Evolutionary conservation across 2,113 vertebrate species (phyloP), one percentile per base, ranked within the genome.

Genomic region (Tyrannus savana): DNA sequence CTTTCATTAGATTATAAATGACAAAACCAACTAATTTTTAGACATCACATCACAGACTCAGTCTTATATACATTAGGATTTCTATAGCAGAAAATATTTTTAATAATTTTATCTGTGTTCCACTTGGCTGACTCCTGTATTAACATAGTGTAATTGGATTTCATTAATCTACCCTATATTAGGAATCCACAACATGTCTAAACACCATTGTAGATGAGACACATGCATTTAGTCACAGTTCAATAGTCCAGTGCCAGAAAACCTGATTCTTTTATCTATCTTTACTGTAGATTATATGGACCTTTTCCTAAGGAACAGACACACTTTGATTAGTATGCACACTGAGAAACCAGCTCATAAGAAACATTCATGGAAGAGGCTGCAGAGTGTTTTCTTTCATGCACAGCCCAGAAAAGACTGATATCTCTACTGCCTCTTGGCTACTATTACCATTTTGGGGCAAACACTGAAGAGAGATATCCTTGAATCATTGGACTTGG

Each of bases 1-100:
- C 27, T 90, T 97, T 93, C 60, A 77, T 80, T 81, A 86, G 56
- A 84, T 86, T 84, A 91, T 35, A 95, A 60, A 41, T 11, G 10
- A 64, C 44, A 81, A 81, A 83, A 68, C 46, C 21, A 55, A 63
- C 37, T 37, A 37, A 58, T 14, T 5, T 39, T 73, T 33, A 84
- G 27, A 74, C 66, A 55, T 31, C 50, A 74, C 66, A 55, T 31
- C 50, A 8, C 14, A 82, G 10, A 79, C 14, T 2, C 33, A 46
- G 3, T 47, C 30, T n/a, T 75, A 15, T 3, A 37, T 79, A 25
- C 28, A 41, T 37, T 59, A 63, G 10, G 14, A 13, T 75, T 78
- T 77, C 62, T 71, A 14, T 8, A 66, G 21, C 3, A 44, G 24
- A 88, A 85, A 92, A 72, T 11, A 10, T 47, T 90, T 72, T 69